These are phyloP conservation scores for Agrochola lychnidis DNA, from an alignment of 2,888 invertebrate species.

Conservation along the genomic window DNA sequence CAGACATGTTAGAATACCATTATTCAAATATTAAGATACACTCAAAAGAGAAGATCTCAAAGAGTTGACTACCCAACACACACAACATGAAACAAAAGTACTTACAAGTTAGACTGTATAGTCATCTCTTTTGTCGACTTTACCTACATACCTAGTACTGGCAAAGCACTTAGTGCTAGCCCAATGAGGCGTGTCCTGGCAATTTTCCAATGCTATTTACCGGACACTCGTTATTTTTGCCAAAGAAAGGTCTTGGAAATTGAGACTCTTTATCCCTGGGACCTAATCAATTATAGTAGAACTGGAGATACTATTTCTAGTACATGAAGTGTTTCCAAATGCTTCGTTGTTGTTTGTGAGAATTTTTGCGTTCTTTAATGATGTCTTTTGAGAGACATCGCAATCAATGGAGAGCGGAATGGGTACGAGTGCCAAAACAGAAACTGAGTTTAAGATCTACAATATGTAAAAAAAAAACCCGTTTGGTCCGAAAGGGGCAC, in stretches of 20 bases:
- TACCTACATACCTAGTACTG: slow-evolving; percentile 37
- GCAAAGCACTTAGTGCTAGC: slow-evolving; percentile 64
- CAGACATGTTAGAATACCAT: too few species aligned
- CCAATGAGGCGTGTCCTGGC: slow-evolving; percentile 65
- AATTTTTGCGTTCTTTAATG: not conserved
- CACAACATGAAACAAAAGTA: not conserved
- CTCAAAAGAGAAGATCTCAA: not conserved
- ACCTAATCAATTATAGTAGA: slow-evolving; percentile 59
- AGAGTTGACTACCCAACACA: not conserved
- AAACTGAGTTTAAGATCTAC: not conserved
- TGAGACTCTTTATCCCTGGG: slow-evolving; percentile 44
- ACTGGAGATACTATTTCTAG: slow-evolving; percentile 21
- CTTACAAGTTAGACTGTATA: not conserved
- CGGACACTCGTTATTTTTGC: slow-evolving; percentile 64
- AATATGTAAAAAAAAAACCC: too few species aligned
- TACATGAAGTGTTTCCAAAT: slow-evolving; percentile 19
- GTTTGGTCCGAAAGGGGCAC: too few species aligned
- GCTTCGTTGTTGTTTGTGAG: slow-evolving; percentile 8
- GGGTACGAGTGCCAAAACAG: not conserved
- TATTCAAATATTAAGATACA: not conserved
- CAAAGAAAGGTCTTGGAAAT: slow-evolving; percentile 60
- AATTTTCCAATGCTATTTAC: slow-evolving; percentile 65
- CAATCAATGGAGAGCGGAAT: not conserved
- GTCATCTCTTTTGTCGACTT: not conserved
- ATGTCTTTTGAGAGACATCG: not conserved